Evolutionary conservation across 2,888 invertebrate species (phyloP).

Genomic region (Drosophila histrio): DNA sequence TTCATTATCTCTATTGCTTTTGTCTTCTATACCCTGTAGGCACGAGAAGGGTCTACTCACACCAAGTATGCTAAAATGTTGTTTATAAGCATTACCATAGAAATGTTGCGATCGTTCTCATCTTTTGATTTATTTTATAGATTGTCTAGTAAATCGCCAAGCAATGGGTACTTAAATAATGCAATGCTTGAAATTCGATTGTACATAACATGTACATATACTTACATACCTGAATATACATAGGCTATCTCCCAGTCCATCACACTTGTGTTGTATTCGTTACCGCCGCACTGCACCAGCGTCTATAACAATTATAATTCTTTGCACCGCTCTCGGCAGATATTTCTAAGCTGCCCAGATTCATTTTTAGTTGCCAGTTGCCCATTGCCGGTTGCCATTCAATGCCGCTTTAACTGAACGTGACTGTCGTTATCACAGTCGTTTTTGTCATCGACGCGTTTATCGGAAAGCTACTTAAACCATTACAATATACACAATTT

Average conservation of each 20-base stretch:
- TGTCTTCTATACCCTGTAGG: constrained; percentile 12
- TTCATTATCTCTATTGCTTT: constrained; percentile 16
- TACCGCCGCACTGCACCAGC: background rate
- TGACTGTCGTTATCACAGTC: constrained; percentile 2
- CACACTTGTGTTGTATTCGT: background rate
- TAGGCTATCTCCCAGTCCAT: background rate
- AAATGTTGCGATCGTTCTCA: too few relatives aligned
- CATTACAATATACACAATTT: background rate
- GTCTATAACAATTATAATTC: constrained; percentile 18
- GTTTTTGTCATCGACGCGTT: background rate
- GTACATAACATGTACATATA: background rate
- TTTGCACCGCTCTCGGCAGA: constrained; percentile 15
- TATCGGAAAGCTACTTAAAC: background rate
- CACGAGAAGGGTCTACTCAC: background rate
- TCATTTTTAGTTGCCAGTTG: constrained; percentile 37
- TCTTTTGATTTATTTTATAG: too few relatives aligned
- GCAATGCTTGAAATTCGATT: background rate
- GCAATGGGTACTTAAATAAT: background rate
- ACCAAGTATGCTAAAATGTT: background rate
- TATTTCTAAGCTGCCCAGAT: constrained; percentile 25
- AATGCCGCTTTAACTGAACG: constrained; percentile 28
- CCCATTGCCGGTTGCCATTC: constrained; percentile 42
- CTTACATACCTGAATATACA: background rate
- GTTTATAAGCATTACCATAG: too few relatives aligned
- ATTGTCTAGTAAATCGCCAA: too few relatives aligned